Percentiles rank a stretch among this genome's conserved stretches.
These are phyloP conservation scores for Takifugu flavidus DNA, from an alignment of 2,113 vertebrate species.

Conservation along the genomic window DNA sequence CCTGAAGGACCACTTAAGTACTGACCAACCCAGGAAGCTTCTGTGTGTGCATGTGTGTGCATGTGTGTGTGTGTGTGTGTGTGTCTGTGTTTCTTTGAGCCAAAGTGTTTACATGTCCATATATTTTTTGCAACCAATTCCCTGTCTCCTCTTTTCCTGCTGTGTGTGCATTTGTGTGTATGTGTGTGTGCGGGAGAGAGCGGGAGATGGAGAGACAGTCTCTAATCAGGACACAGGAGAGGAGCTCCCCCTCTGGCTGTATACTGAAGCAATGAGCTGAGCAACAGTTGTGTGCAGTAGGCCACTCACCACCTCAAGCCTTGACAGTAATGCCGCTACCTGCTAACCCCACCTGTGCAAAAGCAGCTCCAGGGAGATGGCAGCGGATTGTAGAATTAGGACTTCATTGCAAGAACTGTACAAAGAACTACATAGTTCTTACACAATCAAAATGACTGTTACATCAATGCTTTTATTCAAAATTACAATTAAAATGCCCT, in stretches of 20 bases:
- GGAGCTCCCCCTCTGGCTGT: constrained; percentile 58
- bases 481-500: constrained; percentile 31
- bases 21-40: constrained; percentile 36
- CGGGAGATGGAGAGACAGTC: constrained; percentile 1
- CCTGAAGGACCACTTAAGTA: constrained; percentile 65
- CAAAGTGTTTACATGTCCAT: constrained; percentile 31
- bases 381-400: constrained; percentile 12
- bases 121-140: constrained; percentile 30
- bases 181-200: constrained; percentile 5
- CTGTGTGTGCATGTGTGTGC: constrained; percentile 37
- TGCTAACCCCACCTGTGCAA: constrained; percentile 10
- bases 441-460: constrained; percentile 20
- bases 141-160: constrained; percentile 1
- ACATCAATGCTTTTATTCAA: constrained; percentile 42
- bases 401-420: neutral
- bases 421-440: constrained; percentile 5
- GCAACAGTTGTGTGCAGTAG: constrained; percentile 57
- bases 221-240: constrained; percentile 22
- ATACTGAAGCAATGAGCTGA: constrained; percentile 41
- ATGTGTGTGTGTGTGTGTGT: constrained; percentile 22
- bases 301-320: constrained; percentile 42
- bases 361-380: constrained; percentile 26
- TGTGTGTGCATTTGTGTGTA: constrained; percentile 1
- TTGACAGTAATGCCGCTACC: constrained; percentile 37
- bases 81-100: constrained; percentile 16